Base-by-base conservation (phyloP, 2,113 vertebrate genomes). In the Camelus bactrianus region DNA sequence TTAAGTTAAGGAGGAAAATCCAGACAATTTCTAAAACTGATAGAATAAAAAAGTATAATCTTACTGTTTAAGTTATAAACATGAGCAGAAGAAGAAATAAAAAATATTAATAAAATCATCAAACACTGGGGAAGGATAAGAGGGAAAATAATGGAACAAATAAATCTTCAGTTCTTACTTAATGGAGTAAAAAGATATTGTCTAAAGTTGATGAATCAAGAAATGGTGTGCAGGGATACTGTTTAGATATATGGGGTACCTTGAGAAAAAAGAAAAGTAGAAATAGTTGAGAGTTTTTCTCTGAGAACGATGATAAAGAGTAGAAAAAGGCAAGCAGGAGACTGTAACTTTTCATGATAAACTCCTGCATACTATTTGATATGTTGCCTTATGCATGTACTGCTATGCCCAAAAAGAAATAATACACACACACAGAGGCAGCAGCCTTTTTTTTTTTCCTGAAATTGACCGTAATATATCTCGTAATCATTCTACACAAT, bases 21-120 rank as follows among this genome's bases (percentile, higher is more conserved):
- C 16, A 80, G 19, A 35, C 0, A 50, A 16, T 67, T 24, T 38
- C 38, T 81, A 77, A 94, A 80, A 85, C 50, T n/a, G 48, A 70
- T 38, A 81, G 13, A 88, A 72, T 19, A 93, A 48, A 80, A 80
- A 54, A 13, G 16, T 64, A 28, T 22, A 83, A 26, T 15, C 16
- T 4, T n/a, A 73, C 48, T 62, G 10, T 48, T 90, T n/a, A 62
- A 95, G 46, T 70, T 88, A 88, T n/a, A 80, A 89, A 95, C 48
- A 73, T 65, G 42, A 96, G 35, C 32, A 86, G 56, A 2, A 56
- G 11, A 81, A 84, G 60, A 87, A 85, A 84, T 52, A 64, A 75
- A 75, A 85, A 94, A 75, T 35, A 75, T n/a, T 76, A 65, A 70
- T 30, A 60, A 28, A 54, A 70, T 64, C 54, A 76, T 84, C 82